Evolutionary conservation across 2,888 invertebrate species (phyloP), one percentile per base, ranked within the genome.

Genomic region (Chymomyza fuscimana): DNA sequence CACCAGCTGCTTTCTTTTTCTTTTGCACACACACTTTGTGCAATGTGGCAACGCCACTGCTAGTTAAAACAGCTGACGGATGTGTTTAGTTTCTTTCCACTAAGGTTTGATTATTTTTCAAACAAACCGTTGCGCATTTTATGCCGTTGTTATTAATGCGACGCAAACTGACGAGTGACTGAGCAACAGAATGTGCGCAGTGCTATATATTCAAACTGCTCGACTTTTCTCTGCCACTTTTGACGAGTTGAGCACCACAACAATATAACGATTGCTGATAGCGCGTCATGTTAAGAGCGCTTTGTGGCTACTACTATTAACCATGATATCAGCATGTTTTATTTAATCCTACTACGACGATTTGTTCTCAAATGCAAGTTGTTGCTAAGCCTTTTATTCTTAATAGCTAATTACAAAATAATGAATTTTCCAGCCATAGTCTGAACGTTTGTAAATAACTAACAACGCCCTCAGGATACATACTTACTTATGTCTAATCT

Each of bases 1-100:
- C 65, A 54, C 68, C 80, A 80, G 72, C 77, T 82, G 83, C 83
- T 79, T 75, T 72, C 75, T 79, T 81, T 82, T 73, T 67, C 79
- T 65, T 78, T 73, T 70, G 69, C 80, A 76, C 82, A 66, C 76
- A 58, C 68, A 59, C 68, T 72, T 40, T 36, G 19, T 10, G 22
- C 56, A n/a, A 29, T 63, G 46, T 72, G 72, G 72, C 72, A 72
- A 59, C 72, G 22, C 50, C 25, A 10, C 1, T n/a, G 46, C 64
- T 61, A 9, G n/a, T 5, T 19, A 36, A 61, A 40, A 32, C 61
- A 61, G 32, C 60, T 61, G 61, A 46, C 19, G 40, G 40, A 3
- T 16, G 36, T 36, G 16, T 46, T 40, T 61, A 46, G 22, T 40
- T 61, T 61, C 12, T 19, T 7, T 22, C 5, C 51, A 25, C 25